Base-by-base conservation (phyloP, 2,888 invertebrate genomes). In the Druceiella hillmani region DNA sequence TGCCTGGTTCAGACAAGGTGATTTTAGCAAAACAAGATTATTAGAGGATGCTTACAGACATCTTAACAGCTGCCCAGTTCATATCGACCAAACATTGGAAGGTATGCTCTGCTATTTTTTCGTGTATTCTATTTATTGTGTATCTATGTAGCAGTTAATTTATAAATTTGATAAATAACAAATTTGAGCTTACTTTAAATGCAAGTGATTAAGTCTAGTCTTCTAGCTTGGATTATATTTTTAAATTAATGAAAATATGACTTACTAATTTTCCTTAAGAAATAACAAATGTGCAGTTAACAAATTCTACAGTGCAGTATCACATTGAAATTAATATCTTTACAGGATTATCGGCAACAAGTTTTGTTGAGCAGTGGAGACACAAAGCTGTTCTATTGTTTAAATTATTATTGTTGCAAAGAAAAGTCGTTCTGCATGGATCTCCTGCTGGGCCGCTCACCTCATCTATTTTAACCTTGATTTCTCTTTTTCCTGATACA, bases 1-100 rank as follows among this genome's bases (percentile, higher is more conserved):
- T 58, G 95, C 95, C 1, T 99, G 97, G 70, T 99, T 99, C 63
- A 83, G 94, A 39, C 93, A 95, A 60, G 90, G 89, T 12, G 92
- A 93, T 66, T 93, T 93, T 58, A 85, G 87, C 46, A 85, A 88
- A 65, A 87, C 89, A 3, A 83, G 87, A 9, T 73, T 92, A 24
- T 69, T 98, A 38, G 84, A 92, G 55, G 92, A 97, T 58, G 94
- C 95, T 31, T 97, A 83, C 64, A 81, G 84, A 52, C 93, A 94
- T 65, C 74, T 98, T 28, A 93, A 93, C 61, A 81, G 84, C 40
- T 93, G 93, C 55, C 78, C 92, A 48, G 64, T 71, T 2, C 68
- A 69, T 48, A 55, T 63, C 45, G 71, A 72, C 51, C 72, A 71
- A 52, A 62, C 61, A 36, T 55, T 69, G 44, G 72, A 73, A 66